Evolutionary conservation across 2,113 vertebrate species (phyloP).

Genomic region (Thomomys bottae): DNA sequence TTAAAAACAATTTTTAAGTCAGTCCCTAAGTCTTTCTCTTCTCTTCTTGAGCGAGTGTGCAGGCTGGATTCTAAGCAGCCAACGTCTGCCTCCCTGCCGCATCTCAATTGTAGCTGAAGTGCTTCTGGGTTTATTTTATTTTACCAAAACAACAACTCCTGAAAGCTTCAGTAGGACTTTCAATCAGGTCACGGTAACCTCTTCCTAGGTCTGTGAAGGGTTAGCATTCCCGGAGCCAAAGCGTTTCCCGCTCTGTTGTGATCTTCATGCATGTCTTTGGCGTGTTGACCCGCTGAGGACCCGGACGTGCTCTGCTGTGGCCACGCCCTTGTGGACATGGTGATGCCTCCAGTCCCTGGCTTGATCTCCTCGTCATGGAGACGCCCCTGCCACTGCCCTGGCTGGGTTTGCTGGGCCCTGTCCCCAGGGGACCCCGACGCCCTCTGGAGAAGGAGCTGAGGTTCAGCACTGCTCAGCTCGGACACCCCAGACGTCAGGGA

Average conservation of each 20-base stretch:
- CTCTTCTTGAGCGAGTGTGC: not conserved
- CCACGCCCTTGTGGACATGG: too few relatives aligned
- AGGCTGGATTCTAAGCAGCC: not conserved
- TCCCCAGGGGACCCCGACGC: too few relatives aligned
- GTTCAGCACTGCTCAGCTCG: too few relatives aligned
- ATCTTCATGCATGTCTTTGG: too few relatives aligned
- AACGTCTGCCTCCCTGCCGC: not conserved
- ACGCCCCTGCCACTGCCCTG: too few relatives aligned
- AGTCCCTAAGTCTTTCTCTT: not conserved
- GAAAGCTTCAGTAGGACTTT: not conserved
- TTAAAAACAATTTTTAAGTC: not conserved
- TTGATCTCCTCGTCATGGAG: too few relatives aligned
- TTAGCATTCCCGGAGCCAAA: not conserved
- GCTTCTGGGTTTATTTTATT: not conserved
- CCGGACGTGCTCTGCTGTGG: too few relatives aligned
- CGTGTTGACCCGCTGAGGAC: too few relatives aligned
- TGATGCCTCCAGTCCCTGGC: too few relatives aligned
- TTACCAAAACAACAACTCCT: not conserved
- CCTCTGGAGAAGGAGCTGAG: too few relatives aligned
- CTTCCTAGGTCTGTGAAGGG: not conserved
- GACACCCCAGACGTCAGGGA: not conserved
- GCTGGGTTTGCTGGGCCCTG: too few relatives aligned
- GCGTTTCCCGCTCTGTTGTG: not conserved
- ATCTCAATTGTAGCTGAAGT: not conserved
- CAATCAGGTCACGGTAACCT: not conserved